These are phyloP conservation scores for Thunnus albacares DNA, from an alignment of 2,797 vertebrate species.

Conservation along the genomic window DNA sequence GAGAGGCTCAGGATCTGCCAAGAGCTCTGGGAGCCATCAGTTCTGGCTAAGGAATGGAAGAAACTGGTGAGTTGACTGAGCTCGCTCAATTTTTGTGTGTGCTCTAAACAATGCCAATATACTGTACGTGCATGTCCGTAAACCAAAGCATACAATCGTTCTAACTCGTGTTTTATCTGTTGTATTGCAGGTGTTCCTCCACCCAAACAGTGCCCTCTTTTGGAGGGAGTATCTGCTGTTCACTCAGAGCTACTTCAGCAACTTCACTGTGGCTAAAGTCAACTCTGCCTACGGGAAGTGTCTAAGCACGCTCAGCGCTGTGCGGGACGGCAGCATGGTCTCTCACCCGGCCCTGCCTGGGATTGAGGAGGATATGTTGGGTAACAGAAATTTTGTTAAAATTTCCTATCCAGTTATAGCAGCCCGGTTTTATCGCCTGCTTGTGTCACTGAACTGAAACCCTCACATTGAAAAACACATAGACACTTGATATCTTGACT, in stretches of 20 bases:
- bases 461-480: background rate
- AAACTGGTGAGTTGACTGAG: conserved; percentile 83
- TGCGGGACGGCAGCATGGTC: conserved; percentile 93
- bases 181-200: conserved; percentile 88
- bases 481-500: background rate
- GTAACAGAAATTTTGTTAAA: conserved; percentile 78
- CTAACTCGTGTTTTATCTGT: background rate
- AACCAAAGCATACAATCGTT: background rate
- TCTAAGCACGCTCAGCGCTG: conserved; percentile 92
- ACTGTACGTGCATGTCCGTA: background rate
- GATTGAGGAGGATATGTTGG: conserved; percentile 91
- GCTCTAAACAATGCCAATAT: background rate
- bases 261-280: conserved; percentile 92
- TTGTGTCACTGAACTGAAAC: background rate
- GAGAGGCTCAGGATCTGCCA: conserved; percentile 90
- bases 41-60: conserved; percentile 95
- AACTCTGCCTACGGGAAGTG: conserved; percentile 93
- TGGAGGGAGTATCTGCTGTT: conserved; percentile 95
- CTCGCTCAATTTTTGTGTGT: background rate
- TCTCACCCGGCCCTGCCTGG: conserved; percentile 92
- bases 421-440: background rate
- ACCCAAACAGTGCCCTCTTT: conserved; percentile 92
- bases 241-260: conserved; percentile 96
- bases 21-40: conserved; percentile 93
- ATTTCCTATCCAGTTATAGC: background rate